Conservation (phyloP, 37 sponge, comb jelly and placozoan species). For the Axinella damicornis region DNA sequence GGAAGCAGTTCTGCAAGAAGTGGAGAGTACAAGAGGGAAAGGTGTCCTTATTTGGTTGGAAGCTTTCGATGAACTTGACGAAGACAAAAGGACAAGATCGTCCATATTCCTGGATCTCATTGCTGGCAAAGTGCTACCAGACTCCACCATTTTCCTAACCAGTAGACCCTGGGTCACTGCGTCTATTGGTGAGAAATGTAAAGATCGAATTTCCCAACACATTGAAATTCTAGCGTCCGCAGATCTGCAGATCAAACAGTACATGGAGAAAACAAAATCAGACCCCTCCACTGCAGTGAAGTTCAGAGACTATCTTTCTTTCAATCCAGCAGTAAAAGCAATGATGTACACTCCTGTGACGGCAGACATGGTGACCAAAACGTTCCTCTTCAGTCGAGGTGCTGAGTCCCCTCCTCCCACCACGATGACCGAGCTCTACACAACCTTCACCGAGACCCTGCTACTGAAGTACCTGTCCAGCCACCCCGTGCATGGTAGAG, state of each 20-base stretch:
- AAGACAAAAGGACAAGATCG: neutral
- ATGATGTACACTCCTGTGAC: conserved; percentile 14
- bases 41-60: conserved; percentile 24
- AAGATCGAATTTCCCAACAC: too few species aligned
- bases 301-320: neutral
- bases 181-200: too few species aligned
- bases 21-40: neutral
- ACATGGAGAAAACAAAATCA: too few species aligned
- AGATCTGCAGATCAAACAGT: too few species aligned
- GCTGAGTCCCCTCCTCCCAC: neutral
- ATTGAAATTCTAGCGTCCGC: too few species aligned
- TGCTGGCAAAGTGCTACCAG: conserved; percentile 17
- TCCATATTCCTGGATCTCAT: conserved; percentile 24
- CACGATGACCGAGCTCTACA: conserved; percentile 9
- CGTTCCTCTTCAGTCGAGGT: neutral
- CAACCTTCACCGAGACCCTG: conserved; percentile 5
- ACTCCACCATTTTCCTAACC: conserved; percentile 13
- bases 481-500: neutral
- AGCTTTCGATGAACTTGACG: conserved; percentile 23
- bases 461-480: neutral
- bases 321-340: neutral
- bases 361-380: neutral
- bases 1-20: neutral
- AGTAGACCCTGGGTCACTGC: conserved; percentile 34
- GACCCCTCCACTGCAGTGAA: too few species aligned